Conservation (phyloP, 2,797 vertebrate species). For the Xiphorhynchus erythropygius region DNA sequence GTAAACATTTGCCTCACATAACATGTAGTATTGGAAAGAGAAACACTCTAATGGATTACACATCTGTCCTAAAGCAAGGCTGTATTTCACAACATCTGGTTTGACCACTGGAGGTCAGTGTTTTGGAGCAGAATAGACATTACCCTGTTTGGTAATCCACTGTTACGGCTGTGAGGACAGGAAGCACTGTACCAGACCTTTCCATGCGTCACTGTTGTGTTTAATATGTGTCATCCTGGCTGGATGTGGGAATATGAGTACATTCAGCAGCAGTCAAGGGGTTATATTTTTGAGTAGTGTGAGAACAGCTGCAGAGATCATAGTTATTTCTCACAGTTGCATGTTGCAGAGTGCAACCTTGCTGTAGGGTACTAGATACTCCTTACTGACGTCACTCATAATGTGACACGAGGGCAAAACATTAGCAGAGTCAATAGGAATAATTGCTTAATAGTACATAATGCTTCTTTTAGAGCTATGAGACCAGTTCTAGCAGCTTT, state of each 20-base stretch:
- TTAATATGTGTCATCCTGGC: slow-evolving; percentile 32
- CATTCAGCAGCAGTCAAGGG: slow-evolving; percentile 36
- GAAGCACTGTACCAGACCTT: slow-evolving; percentile 40
- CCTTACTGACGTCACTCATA: background rate
- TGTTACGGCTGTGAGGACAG: background rate
- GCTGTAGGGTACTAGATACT: background rate
- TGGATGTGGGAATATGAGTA: background rate
- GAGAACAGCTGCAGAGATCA: slow-evolving; percentile 37
- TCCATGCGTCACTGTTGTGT: slow-evolving; percentile 51
- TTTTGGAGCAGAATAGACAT: background rate
- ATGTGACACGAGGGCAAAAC: background rate
- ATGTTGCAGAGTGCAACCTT: background rate
- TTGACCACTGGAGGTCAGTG: slow-evolving; percentile 57
- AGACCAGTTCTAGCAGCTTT: background rate
- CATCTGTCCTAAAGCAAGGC: background rate
- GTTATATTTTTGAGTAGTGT: slow-evolving; percentile 29
- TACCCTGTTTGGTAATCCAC: background rate
- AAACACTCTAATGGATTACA: background rate
- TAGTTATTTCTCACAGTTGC: background rate
- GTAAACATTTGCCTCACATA: background rate
- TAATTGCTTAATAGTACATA: background rate
- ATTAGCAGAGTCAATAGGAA: background rate
- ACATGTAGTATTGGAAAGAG: background rate
- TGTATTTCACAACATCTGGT: background rate
- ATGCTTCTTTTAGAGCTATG: background rate